Evolutionary conservation across 2,797 vertebrate genomes (phyloP).

Genomic region (Myripristis jacobus): DNA sequence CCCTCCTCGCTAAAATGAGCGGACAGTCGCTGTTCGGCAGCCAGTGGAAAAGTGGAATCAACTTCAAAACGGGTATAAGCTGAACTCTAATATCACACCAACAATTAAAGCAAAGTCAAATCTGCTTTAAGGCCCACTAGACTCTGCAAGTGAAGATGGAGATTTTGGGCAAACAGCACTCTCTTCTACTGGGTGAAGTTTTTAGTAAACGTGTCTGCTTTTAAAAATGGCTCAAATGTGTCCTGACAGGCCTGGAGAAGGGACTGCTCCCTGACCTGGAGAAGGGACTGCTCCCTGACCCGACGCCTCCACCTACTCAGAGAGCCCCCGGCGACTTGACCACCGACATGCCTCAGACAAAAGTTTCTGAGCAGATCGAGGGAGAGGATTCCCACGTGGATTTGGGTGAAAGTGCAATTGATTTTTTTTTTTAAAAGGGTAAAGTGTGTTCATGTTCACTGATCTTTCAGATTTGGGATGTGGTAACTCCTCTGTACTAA

Average conservation of each 20-base stretch:
- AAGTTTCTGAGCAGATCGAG: neutral
- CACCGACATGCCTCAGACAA: neutral
- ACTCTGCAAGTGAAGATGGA: neutral
- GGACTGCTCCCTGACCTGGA: conserved; percentile 25
- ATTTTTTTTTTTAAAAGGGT: conserved; percentile 15
- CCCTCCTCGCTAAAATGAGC: conserved; percentile 32
- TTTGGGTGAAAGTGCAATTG: neutral
- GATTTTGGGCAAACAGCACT: neutral
- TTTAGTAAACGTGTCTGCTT: too few species aligned
- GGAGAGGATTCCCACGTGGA: neutral
- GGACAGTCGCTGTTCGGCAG: conserved; percentile 57
- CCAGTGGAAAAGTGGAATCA: conserved; percentile 65
- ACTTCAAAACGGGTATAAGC: conserved; percentile 23
- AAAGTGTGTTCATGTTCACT: neutral
- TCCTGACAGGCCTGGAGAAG: conserved; percentile 21
- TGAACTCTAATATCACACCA: too few species aligned
- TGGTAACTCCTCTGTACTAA: rapidly evolving
- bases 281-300: conserved; percentile 27
- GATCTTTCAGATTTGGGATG: neutral
- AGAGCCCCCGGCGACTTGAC: neutral
- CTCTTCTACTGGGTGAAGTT: too few species aligned
- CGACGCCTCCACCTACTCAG: neutral
- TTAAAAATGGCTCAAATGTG: too few species aligned
- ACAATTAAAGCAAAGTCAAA: neutral
- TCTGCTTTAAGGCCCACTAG: neutral